Percentiles rank a stretch among this genome's conserved stretches.
Conservation (phyloP, 2,888 invertebrate genomes). For the Hololepta plana region DNA sequence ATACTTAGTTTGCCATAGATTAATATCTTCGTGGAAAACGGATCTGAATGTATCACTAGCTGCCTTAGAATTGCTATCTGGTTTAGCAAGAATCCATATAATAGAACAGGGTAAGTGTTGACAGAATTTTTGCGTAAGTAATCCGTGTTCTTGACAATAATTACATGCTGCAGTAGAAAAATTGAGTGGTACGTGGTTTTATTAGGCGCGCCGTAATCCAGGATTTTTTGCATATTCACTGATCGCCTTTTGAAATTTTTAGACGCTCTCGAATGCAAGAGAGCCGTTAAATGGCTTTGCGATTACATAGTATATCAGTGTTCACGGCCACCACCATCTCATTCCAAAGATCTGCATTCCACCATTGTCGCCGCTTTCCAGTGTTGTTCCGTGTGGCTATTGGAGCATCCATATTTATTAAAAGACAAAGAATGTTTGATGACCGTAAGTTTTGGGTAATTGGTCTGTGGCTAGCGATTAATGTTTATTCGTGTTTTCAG, state of each 20-base stretch:
- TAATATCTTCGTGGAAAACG: constrained; percentile 92
- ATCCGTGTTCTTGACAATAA: neutral
- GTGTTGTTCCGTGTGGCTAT: constrained; percentile 82
- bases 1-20: constrained; percentile 82
- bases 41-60: constrained; percentile 88
- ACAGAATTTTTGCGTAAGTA: neutral
- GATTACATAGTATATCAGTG: constrained; percentile 95
- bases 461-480: neutral
- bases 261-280: constrained; percentile 79
- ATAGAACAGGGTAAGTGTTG: constrained; percentile 68
- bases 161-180: neutral
- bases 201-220: constrained; percentile 1
- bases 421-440: constrained; percentile 84
- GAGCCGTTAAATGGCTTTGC: constrained; percentile 94
- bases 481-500: too few species aligned
- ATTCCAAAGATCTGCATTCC: constrained; percentile 87
- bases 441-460: constrained; percentile 36
- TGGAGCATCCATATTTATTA: constrained; percentile 75
- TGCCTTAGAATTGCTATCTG: constrained; percentile 78
- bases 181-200: constrained; percentile 2
- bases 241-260: constrained; percentile 10
- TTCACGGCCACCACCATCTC: constrained; percentile 81
- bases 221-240: neutral
- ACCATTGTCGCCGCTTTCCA: constrained; percentile 86
- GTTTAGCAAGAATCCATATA: constrained; percentile 77